Evolutionary conservation across 2,113 vertebrate genomes (phyloP).

Genomic region (Callospermophilus lateralis): DNA sequence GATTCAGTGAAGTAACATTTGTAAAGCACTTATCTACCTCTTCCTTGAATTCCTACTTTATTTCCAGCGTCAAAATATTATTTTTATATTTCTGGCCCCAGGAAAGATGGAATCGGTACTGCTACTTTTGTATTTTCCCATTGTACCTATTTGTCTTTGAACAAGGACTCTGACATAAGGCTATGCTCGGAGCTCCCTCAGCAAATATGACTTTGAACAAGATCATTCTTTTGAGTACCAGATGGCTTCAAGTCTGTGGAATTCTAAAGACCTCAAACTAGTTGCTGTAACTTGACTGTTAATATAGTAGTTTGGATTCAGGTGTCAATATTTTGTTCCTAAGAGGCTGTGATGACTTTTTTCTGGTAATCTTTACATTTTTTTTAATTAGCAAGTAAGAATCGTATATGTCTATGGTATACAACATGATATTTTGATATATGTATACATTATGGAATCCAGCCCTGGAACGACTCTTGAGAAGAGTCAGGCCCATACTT

Average conservation of each 20-base stretch:
- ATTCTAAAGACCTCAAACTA: neutral
- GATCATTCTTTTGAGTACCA: neutral
- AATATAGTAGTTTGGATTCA: neutral
- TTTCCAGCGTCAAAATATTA: slow-evolving; percentile 19
- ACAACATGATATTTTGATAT: neutral
- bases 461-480: neutral
- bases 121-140: neutral
- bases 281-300: neutral
- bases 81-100: neutral
- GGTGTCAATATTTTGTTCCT: neutral
- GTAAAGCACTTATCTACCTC: neutral
- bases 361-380: neutral
- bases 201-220: slow-evolving; percentile 58
- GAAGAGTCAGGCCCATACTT: neutral
- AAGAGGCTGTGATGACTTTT: neutral
- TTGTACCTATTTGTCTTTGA: neutral
- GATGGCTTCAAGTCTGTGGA: neutral
- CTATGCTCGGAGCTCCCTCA: neutral
- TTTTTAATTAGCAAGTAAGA: neutral
- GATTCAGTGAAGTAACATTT: slow-evolving; percentile 43
- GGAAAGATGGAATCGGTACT: neutral
- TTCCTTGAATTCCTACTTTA: neutral
- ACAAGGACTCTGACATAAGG: neutral
- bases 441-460: neutral
- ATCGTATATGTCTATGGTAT: neutral